Conservation (phyloP, 2,888 invertebrate species). For the Cryptops parisi region DNA sequence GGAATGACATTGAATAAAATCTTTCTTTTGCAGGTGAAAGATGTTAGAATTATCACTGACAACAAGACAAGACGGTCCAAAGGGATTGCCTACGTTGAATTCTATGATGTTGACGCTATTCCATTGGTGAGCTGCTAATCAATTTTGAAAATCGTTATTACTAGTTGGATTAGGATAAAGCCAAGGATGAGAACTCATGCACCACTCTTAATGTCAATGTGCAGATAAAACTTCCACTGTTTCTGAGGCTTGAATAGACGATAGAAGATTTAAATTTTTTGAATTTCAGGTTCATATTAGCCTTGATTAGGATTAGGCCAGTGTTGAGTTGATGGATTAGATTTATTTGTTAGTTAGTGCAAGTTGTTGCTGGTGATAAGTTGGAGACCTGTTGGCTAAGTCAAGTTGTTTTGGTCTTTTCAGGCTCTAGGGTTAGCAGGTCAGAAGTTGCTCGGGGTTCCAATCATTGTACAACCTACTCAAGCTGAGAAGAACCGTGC, state of each 20-base stretch:
- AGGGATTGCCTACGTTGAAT: conserved; percentile 99
- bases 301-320: too few species aligned
- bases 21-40: conserved; percentile 45
- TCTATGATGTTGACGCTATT: conserved; percentile 94
- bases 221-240: background rate
- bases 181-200: too few species aligned
- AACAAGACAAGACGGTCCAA: conserved; percentile 97
- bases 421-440: conserved; percentile 90
- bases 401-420: conserved; percentile 22
- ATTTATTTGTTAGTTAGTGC: too few species aligned
- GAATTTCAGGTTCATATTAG: too few species aligned
- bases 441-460: conserved; percentile 86
- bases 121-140: conserved; percentile 52
- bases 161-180: too few species aligned
- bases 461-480: conserved; percentile 95
- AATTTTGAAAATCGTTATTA: background rate
- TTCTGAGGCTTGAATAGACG: background rate
- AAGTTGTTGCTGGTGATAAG: too few species aligned
- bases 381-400: too few species aligned
- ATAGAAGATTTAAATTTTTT: background rate
- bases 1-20: background rate
- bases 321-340: too few species aligned
- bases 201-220: background rate
- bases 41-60: conserved; percentile 96
- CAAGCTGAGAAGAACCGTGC: conserved; percentile 59